phyloP scores from a whole-genome alignment of 2,888 invertebrate species.

The Cryptocephalus primarius region DNA sequence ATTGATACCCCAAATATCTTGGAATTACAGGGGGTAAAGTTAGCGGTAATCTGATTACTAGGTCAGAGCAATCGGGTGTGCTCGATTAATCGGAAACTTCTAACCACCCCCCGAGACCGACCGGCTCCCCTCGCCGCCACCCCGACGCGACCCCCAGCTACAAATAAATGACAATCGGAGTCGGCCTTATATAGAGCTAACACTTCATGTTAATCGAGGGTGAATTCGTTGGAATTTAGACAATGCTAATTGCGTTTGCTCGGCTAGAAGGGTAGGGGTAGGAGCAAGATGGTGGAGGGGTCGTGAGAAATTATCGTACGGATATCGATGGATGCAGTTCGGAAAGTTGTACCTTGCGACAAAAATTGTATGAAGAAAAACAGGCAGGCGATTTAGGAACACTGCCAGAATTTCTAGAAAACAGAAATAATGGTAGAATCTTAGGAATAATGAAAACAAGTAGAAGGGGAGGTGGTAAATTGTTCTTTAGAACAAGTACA shows the following conservation, averaged over 20 bases:
- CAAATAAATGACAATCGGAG: background rate
- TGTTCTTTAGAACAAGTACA: too few species aligned
- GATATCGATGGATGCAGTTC: too few species aligned
- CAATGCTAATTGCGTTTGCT: background rate
- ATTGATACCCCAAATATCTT: background rate
- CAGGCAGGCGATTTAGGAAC: too few species aligned
- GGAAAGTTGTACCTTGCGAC: too few species aligned
- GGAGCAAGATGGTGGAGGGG: too few species aligned
- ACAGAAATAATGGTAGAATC: too few species aligned
- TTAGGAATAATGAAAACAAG: too few species aligned
- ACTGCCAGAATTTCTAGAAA: too few species aligned
- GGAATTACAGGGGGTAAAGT: background rate
- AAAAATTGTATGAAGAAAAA: too few species aligned
- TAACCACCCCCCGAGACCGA: slow-evolving; percentile 1
- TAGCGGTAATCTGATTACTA: slow-evolving; percentile 12
- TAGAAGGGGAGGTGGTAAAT: too few species aligned
- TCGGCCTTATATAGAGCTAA: background rate
- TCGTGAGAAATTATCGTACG: too few species aligned
- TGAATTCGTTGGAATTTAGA: background rate
- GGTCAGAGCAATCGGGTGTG: slow-evolving; percentile 12
- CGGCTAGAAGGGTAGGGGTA: background rate
- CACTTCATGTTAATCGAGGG: background rate
- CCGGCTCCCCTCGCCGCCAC: background rate
- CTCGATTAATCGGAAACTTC: slow-evolving; percentile 13
- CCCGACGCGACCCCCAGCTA: background rate